Evolutionary conservation across 92 coral and sea anemone genomes (phyloP).

Genomic region (Porites lobata): DNA sequence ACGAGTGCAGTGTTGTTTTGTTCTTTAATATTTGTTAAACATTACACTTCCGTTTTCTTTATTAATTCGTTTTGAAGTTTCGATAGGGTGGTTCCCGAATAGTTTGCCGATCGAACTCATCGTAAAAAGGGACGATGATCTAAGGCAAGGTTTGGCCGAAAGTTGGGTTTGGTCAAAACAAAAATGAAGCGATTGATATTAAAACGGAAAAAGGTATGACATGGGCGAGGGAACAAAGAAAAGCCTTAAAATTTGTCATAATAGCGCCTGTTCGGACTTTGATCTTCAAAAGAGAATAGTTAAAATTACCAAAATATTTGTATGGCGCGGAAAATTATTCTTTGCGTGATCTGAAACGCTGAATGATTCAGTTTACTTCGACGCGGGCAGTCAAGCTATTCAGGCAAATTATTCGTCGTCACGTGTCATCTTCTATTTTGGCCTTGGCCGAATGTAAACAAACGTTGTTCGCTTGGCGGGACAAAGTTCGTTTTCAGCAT

Average conservation of each 20-base stretch:
- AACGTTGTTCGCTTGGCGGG: conserved; percentile 56
- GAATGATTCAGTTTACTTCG: not conserved
- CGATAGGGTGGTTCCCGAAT: not conserved
- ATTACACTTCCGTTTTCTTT: not conserved
- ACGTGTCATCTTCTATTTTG: conserved; percentile 60
- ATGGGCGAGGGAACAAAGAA: not conserved
- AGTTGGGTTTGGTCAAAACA: conserved; percentile 16
- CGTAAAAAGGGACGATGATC: conserved; percentile 26
- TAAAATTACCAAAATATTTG: too few relatives aligned
- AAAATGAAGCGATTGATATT: not conserved
- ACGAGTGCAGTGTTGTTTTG: not conserved
- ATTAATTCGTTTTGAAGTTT: not conserved
- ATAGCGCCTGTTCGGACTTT: not conserved
- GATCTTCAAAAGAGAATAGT: not conserved
- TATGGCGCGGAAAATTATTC: not conserved
- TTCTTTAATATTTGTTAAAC: not conserved
- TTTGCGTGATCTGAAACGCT: conserved; percentile 31
- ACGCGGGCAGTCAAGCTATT: conserved; percentile 16
- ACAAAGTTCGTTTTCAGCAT: conserved; percentile 83
- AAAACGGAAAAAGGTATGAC: not conserved
- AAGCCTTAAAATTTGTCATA: not conserved
- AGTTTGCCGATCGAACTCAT: not conserved
- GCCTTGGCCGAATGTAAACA: conserved; percentile 78
- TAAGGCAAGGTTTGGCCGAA: conserved; percentile 24
- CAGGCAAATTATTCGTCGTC: conserved; percentile 32